Percentiles rank a stretch among this genome's conserved stretches.
Evolutionary conservation across 92 coral and sea anemone species (phyloP).

Genomic region (Epizoanthus fatuus): DNA sequence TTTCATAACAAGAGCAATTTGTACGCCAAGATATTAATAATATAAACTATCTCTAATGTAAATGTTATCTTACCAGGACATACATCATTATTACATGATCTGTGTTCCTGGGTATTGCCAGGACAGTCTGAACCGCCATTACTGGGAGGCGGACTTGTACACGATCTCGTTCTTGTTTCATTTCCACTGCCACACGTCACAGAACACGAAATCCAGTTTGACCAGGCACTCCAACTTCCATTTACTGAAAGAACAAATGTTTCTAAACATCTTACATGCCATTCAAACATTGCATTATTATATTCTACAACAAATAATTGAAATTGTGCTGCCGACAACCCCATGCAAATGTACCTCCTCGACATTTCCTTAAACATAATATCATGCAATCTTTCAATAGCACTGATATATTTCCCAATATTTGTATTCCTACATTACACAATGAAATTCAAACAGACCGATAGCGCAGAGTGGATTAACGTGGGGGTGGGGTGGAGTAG

Average conservation of each 20-base stretch:
- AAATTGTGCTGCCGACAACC: too few species aligned
- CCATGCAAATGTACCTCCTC: too few species aligned
- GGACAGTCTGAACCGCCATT: conserved; percentile 28
- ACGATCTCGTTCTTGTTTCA: conserved; percentile 31
- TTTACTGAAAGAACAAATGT: background rate
- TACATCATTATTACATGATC: conserved; percentile 20
- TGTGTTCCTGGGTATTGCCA: background rate
- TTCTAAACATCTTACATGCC: background rate
- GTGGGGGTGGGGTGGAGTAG: too few species aligned
- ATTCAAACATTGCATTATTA: background rate
- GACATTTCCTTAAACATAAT: too few species aligned
- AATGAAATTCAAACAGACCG: too few species aligned
- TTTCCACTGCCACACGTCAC: conserved; percentile 42
- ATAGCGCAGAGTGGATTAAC: too few species aligned
- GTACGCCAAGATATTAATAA: too few species aligned
- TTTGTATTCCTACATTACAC: too few species aligned
- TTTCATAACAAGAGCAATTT: too few species aligned
- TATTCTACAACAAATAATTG: too few species aligned
- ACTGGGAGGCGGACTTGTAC: conserved; percentile 40
- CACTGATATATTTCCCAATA: too few species aligned
- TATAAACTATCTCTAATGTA: background rate
- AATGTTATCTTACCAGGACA: background rate
- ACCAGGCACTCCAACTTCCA: background rate
- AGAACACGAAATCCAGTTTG: conserved; percentile 40
- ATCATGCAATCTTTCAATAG: too few species aligned